Percentiles rank a stretch among this genome's conserved stretches.
Evolutionary conservation across 2,888 invertebrate species (phyloP).

Genomic region (Cristatella mucedo): DNA sequence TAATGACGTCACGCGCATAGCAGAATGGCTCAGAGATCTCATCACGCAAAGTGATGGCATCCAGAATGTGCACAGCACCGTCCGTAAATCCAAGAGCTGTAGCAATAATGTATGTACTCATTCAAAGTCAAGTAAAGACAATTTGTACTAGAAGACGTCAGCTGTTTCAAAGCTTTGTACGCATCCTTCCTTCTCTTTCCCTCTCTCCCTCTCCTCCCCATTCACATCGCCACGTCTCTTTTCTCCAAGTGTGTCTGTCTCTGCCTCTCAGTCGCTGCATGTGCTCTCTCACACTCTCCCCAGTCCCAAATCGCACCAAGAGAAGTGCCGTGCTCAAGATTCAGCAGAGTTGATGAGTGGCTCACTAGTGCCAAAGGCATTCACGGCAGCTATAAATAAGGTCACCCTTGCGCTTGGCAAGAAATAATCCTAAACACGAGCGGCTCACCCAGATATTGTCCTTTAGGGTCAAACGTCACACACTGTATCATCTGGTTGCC

Average conservation of each 20-base stretch:
- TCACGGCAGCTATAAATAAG: too few relatives aligned
- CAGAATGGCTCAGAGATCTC: conserved; percentile 28
- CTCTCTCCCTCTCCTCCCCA: too few relatives aligned
- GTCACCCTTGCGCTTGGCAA: too few relatives aligned
- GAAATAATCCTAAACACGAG: background rate
- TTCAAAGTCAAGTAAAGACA: too few relatives aligned
- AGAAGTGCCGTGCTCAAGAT: too few relatives aligned
- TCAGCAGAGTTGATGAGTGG: too few relatives aligned
- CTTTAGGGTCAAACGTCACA: conserved; percentile 29
- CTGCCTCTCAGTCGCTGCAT: background rate
- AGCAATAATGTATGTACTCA: conserved; percentile 10
- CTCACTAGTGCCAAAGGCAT: too few relatives aligned
- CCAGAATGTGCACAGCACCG: conserved; percentile 30
- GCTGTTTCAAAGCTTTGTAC: too few relatives aligned
- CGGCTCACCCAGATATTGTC: conserved; percentile 23
- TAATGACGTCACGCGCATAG: conserved; percentile 31
- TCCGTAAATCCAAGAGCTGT: conserved; percentile 32
- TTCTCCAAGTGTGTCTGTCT: background rate
- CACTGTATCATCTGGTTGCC: conserved; percentile 25
- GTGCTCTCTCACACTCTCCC: conserved; percentile 10
- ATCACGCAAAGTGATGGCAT: conserved; percentile 31
- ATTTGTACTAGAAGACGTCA: too few relatives aligned
- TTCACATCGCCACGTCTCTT: too few relatives aligned
- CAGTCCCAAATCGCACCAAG: conserved; percentile 14
- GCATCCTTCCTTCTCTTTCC: too few relatives aligned